A percentile compares a stretch with the other conserved stretches of the same genome.
Conservation (phyloP, 2,888 invertebrate species). For the Heliconius ismenius region DNA sequence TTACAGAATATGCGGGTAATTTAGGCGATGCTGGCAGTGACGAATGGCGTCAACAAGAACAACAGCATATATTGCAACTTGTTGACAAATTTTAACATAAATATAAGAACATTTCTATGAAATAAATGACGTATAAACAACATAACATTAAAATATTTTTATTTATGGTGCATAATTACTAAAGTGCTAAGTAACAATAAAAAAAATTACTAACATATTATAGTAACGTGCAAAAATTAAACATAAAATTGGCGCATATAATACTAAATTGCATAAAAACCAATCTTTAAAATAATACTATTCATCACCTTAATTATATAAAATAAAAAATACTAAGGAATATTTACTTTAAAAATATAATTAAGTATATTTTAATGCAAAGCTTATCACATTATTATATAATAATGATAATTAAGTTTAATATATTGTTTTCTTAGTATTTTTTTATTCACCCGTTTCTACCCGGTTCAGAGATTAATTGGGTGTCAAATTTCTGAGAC, state of each 20-base stretch:
- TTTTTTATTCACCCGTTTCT: too few relatives aligned
- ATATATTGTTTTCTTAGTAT: not conserved
- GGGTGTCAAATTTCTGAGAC: not conserved
- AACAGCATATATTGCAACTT: conserved; percentile 94
- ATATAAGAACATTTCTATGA: not conserved
- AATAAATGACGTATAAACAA: conserved; percentile 37
- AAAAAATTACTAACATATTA: conserved; percentile 48
- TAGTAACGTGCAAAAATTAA: conserved; percentile 30
- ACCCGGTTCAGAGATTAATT: too few relatives aligned
- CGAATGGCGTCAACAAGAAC: conserved; percentile 93
- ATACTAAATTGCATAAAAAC: conserved; percentile 20
- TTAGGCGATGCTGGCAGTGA: conserved; percentile 93
- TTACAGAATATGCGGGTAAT: conserved; percentile 95
- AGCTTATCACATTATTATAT: not conserved
- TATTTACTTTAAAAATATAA: not conserved
- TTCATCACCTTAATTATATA: not conserved
- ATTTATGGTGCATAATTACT: conserved; percentile 39
- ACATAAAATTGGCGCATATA: conserved; percentile 19
- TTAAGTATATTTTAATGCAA: conserved; percentile 1
- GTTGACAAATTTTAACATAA: conserved; percentile 93
- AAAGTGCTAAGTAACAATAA: conserved; percentile 50
- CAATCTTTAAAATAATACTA: conserved; percentile 5
- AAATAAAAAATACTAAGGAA: conserved; percentile 3
- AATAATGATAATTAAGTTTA: not conserved
- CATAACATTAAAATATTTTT: conserved; percentile 41